Base-by-base conservation (phyloP, 2,797 vertebrate genomes). In the Tinamus major region DNA sequence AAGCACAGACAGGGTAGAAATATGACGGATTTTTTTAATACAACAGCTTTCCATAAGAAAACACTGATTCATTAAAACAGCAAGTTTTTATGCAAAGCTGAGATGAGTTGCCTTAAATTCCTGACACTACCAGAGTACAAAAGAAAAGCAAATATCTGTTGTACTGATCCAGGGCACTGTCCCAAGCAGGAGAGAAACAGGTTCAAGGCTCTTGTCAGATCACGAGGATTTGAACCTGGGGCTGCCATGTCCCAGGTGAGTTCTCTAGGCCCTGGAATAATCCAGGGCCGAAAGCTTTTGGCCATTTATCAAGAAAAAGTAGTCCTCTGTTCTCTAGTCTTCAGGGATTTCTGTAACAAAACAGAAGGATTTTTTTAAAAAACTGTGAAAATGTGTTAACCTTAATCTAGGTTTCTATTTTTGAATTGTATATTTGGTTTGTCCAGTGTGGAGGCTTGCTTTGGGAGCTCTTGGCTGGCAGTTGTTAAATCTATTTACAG, bases 381-480 rank as follows among this genome's bases (percentile, higher is more conserved):
- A 20, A 55, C 46, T n/a, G 29, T 65, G 83, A 77, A 79, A 71
- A 13, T 78, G 48, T 51, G 51, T 46, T 64, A 90, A 90, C 42
- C 26, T 85, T 90, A 70, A 55, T 71, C 64, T 19, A 53, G 82
- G 10, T 75, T 92, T 89, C 91, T 91, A 24, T 61, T 89, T 92
- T 75, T 91, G 53, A 89, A 44, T 78, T 51, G 37, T 49, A 5
- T 69, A 72, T 91, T 87, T 93, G 72, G 78, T 64, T 94, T 90
- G 20, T 85, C 39, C 16, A 35, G 33, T 68, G n/a, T 79, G 67
- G 39, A 85, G 46, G 59, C 62, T 95, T 94, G 59, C 69, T 89
- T 48, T 64, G 44, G 53, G 77, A 91, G 49, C 53, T 71, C 48
- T 87, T 74, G 27, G 65, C 19, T 85, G 58, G 61, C 63, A 62